Conservation (phyloP, 2,113 vertebrate species). For the Otus sunia region DNA sequence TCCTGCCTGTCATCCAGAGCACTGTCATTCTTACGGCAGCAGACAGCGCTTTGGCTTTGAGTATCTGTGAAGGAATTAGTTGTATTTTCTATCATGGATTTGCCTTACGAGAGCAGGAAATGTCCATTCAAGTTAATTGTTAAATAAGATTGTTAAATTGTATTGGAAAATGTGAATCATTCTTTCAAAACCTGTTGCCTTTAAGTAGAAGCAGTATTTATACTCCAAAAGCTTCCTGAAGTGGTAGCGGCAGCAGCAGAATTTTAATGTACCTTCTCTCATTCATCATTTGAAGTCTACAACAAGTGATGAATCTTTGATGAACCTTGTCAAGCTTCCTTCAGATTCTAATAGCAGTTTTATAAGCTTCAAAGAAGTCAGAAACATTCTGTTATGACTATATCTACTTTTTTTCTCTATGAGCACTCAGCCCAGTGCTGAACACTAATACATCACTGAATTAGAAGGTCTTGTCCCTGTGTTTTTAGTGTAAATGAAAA, state of each 20-base stretch:
- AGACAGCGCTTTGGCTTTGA: neutral
- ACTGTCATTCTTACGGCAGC: neutral
- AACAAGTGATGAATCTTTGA: conserved; percentile 5
- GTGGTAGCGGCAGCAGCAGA: neutral
- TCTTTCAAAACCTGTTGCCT: conserved; percentile 19
- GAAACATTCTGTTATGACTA: neutral
- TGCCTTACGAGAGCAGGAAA: neutral
- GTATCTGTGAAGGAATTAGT: neutral
- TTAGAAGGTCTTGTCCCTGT: neutral
- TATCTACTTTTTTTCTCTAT: neutral
- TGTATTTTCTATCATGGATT: neutral
- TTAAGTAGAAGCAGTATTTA: neutral
- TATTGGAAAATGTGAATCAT: neutral
- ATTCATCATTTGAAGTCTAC: conserved; percentile 19
- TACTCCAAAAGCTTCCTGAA: neutral
- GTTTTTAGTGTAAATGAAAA: neutral
- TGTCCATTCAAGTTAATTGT: neutral
- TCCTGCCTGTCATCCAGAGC: neutral
- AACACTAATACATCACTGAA: fast-evolving
- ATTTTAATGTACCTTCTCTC: conserved; percentile 30
- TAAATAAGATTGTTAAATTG: neutral
- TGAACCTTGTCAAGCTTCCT: conserved; percentile 11
- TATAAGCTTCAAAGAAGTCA: neutral
- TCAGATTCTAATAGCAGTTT: neutral
- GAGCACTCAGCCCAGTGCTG: neutral